Percentiles rank a stretch among this genome's conserved stretches.
phyloP scores from a whole-genome alignment of 2,113 vertebrate genomes.

The Picathartes gymnocephalus region DNA sequence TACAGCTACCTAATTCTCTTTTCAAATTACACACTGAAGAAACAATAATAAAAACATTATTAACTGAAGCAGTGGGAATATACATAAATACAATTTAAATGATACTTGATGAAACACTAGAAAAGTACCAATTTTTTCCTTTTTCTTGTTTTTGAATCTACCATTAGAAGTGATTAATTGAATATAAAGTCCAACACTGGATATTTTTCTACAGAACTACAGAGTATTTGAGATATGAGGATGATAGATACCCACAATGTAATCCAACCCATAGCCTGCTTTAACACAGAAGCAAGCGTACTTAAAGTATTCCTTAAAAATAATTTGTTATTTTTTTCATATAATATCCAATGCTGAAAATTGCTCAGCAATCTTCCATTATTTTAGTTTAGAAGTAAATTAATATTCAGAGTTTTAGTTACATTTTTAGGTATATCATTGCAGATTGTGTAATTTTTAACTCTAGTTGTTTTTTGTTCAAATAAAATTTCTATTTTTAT shows the following conservation, averaged over 20 bases:
- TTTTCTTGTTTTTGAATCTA: not conserved
- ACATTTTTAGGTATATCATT: not conserved
- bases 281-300: not conserved
- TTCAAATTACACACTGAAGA: constrained; percentile 33
- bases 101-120: not conserved
- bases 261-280: not conserved
- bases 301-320: not conserved
- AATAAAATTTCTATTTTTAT: not conserved
- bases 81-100: not conserved
- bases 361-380: not conserved
- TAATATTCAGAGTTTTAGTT: not conserved
- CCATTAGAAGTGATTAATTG: not conserved
- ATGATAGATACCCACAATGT: not conserved
- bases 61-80: constrained; percentile 15
- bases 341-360: not conserved
- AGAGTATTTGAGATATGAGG: not conserved
- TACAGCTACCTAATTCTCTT: constrained; percentile 62
- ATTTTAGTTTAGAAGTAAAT: not conserved
- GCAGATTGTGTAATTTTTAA: not conserved
- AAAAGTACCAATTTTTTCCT: not conserved
- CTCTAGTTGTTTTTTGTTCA: not conserved
- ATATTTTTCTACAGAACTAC: not conserved
- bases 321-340: not conserved
- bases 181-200: not conserved
- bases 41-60: constrained; percentile 41